phyloP scores from a whole-genome alignment of 2,797 vertebrate species.

The Aphelocoma californica region DNA sequence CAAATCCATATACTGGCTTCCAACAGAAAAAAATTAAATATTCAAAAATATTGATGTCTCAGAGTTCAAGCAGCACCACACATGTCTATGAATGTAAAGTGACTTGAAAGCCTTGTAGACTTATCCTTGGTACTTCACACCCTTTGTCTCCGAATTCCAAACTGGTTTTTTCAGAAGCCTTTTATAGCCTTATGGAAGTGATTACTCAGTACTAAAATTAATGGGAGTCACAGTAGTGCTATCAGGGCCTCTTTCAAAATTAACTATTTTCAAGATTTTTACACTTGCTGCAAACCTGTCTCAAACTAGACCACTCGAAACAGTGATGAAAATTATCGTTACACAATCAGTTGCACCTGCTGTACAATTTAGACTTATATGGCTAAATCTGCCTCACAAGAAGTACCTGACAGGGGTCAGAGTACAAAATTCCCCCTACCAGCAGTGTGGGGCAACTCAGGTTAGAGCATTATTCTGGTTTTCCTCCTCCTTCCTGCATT shows the following conservation, averaged over 20 bases:
- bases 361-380: not conserved
- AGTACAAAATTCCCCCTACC: not conserved
- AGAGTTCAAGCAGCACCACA: not conserved
- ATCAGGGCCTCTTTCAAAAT: not conserved
- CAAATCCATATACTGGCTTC: not conserved
- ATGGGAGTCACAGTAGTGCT: not conserved
- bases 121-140: not conserved
- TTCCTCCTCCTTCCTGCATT: not conserved
- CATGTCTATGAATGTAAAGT: not conserved
- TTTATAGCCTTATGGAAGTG: not conserved
- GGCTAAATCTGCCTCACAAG: not conserved
- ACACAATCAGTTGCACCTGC: too few species aligned
- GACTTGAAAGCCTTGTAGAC: not conserved
- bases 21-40: not conserved
- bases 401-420: not conserved
- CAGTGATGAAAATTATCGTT: not conserved
- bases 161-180: not conserved
- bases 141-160: not conserved
- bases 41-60: not conserved
- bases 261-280: not conserved
- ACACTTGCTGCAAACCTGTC: not conserved
- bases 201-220: not conserved
- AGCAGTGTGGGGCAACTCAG: not conserved
- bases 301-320: not conserved
- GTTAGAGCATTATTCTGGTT: not conserved